phyloP scores from a whole-genome alignment of 2,113 vertebrate genomes.

The Phasianus colchicus region DNA sequence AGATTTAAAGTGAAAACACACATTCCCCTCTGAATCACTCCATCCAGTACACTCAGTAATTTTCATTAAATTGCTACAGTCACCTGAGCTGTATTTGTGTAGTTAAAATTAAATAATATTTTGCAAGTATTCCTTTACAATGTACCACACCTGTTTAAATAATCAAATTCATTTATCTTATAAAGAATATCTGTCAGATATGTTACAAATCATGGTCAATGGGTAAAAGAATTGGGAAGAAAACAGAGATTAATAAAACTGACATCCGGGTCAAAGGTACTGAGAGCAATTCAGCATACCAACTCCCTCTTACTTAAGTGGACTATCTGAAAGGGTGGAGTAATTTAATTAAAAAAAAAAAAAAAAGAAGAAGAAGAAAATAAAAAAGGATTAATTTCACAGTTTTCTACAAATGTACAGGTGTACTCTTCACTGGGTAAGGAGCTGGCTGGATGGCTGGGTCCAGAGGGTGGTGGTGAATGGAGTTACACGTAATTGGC shows the following conservation, averaged over 20 bases:
- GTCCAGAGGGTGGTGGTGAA: no score
- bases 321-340: neutral
- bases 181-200: neutral
- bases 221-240: slow-evolving; percentile 4
- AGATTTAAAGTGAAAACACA: neutral
- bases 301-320: neutral
- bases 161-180: neutral
- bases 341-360: neutral
- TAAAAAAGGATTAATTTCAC: neutral
- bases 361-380: neutral
- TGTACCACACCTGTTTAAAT: neutral
- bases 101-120: neutral
- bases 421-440: no score
- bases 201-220: neutral
- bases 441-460: no score
- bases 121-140: neutral
- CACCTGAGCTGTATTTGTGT: slow-evolving; percentile 12
- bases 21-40: neutral
- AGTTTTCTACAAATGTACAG: neutral
- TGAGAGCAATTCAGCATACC: neutral
- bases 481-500: no score
- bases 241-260: neutral
- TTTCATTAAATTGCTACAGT: neutral
- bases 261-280: neutral
- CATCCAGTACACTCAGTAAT: neutral